Base-by-base conservation (phyloP, 2,797 vertebrate genomes). In the Podarcis lilfordi region DNA sequence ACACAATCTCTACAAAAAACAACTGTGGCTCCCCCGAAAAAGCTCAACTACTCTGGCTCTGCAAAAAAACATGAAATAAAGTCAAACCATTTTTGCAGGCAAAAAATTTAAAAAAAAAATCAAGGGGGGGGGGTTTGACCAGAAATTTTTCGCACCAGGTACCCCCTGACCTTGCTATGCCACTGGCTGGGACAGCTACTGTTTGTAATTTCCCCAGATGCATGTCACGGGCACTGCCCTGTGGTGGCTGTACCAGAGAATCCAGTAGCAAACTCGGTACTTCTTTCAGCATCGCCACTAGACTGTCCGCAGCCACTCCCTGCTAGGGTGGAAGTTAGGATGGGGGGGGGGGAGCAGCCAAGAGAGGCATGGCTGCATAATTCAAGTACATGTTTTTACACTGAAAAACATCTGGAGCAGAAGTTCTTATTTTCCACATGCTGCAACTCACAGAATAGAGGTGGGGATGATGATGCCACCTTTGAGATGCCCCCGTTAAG, bases 401-500 rank as follows among this genome's bases (percentile, higher is more conserved):
- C 13, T 64, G 21, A 35, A 2, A n/a, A 13, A 59, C 80, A 87
- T 10, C 17, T 10, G 15, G 79, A 32, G 55, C 43, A 90, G 19
- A 10, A 78, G 11, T 23, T 37, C 10, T 15, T 15, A 74, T 40
- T 88, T 10, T 82, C 43, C 74, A 40, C 29, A 29, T 8, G 82
- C 82, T 0, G 0, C 0, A 29, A 9, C 64, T 19, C 80, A 69
- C n/a, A 61, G 66, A 21, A 35, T 13, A 8, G 43, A 78, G 43
- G 2, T 50, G 84, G 50, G 35, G 5, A 76, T 84, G 55, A 59
- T 92, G 2, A 59, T 92, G 2, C 25, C 64, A 32, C 40, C 89
- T 25, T 45, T 32, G 27, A 78, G 8, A 59, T 25, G 29, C 17
- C 69, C 29, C 19, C 4, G 40, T 40, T 90, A 35, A 6, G 43